These are phyloP conservation scores for Drosophila erecta DNA, from an alignment of 1,140 invertebrate species.

Conservation along the genomic window DNA sequence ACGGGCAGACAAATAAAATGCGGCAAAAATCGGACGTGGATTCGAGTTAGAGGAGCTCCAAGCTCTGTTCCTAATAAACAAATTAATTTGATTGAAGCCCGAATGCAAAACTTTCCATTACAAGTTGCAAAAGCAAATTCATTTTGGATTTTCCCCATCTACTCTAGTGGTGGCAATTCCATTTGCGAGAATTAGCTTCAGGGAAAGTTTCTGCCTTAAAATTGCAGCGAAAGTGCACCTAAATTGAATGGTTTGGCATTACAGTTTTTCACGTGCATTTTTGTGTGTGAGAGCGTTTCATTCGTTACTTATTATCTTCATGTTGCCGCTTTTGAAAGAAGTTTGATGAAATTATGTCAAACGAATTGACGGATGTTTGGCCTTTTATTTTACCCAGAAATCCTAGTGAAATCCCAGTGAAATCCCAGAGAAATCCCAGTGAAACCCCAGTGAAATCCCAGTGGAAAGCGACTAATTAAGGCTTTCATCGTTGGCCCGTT, in stretches of 20 bases:
- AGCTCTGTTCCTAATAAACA: conserved; percentile 55
- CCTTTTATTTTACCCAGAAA: neutral
- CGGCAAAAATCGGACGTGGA: neutral
- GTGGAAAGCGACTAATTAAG: conserved; percentile 37
- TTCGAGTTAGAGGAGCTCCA: neutral
- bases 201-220: conserved; percentile 1
- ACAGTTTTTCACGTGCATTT: neutral
- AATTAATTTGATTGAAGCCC: conserved; percentile 71
- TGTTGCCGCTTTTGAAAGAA: too few relatives aligned
- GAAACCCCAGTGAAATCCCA: neutral
- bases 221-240: neutral
- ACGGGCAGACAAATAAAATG: neutral
- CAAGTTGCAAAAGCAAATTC: conserved; percentile 24
- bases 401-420: neutral
- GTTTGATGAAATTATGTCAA: conserved; percentile 3
- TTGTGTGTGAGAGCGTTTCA: neutral
- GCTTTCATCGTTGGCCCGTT: conserved; percentile 23
- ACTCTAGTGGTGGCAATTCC: neutral
- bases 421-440: neutral
- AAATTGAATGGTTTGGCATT: neutral
- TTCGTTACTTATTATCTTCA: too few relatives aligned
- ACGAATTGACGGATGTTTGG: neutral
- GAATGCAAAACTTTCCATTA: conserved; percentile 37
- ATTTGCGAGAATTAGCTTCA: neutral
- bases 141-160: conserved; percentile 13